Evolutionary conservation across 1,140 invertebrate genomes (phyloP).

Genomic region (Calephelis nemesis): DNA sequence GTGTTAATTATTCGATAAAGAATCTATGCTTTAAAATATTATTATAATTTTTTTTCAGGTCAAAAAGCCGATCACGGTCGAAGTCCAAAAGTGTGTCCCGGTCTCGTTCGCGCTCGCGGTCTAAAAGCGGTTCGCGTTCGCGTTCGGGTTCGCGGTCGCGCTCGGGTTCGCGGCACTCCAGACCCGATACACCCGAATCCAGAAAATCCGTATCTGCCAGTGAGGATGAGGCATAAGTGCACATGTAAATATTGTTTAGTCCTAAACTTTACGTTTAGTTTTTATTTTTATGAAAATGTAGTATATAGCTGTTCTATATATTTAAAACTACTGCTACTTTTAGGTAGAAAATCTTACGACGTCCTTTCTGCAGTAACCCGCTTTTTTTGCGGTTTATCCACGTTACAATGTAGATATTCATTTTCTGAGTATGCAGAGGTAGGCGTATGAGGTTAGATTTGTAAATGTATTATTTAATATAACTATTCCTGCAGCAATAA

Average conservation of each 20-base stretch:
- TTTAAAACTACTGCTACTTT: background rate
- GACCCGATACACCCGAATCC: constrained; percentile 75
- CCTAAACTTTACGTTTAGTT: background rate
- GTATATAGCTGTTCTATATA: background rate
- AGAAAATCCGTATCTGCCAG: constrained; percentile 79
- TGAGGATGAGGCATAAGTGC: constrained; percentile 67
- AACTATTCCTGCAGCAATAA: no score
- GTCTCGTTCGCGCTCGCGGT: constrained; percentile 52
- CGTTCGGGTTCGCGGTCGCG: constrained; percentile 57
- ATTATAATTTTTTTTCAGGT: constrained; percentile 32
- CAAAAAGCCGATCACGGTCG: constrained; percentile 60
- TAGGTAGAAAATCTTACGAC: background rate
- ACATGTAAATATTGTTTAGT: constrained; percentile 10
- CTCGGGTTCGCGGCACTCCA: constrained; percentile 60
- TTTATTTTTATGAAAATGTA: background rate
- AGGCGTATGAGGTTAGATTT: no score
- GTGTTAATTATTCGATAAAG: no score
- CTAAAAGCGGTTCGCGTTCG: constrained; percentile 50
- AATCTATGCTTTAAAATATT: background rate
- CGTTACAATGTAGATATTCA: no score
- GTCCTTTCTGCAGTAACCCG: no score
- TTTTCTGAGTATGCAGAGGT: no score
- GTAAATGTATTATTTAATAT: no score
- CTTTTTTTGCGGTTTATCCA: no score
- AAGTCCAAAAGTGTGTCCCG: constrained; percentile 59